A percentile compares a stretch with the other conserved stretches of the same genome.
Evolutionary conservation across 2,113 vertebrate species (phyloP).

Genomic region (Sapayoa aenigma): DNA sequence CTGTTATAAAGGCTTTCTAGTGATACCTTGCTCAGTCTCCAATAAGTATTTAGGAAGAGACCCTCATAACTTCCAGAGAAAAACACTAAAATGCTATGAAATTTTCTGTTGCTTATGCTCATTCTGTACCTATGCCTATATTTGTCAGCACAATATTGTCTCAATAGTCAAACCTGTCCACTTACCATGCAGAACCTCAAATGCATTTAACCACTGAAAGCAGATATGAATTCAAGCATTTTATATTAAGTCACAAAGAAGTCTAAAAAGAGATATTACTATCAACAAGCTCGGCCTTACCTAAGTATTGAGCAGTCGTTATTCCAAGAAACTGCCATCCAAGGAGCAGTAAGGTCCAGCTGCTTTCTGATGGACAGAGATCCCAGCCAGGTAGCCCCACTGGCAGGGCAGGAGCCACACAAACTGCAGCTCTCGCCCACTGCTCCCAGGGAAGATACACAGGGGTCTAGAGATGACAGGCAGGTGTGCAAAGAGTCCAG

Average conservation of each 20-base stretch:
- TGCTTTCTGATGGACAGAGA: background rate
- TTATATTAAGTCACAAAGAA: background rate
- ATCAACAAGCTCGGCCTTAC: background rate
- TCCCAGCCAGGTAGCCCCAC: background rate
- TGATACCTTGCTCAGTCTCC: background rate
- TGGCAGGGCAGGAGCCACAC: background rate
- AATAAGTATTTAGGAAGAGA: background rate
- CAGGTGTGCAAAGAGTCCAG: fast-evolving
- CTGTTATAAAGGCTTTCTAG: background rate
- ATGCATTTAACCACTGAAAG: background rate
- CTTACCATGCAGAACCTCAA: background rate
- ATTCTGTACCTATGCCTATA: background rate
- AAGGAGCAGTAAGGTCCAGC: background rate
- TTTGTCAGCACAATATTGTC: background rate
- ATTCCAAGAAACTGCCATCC: background rate
- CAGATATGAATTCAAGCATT: background rate
- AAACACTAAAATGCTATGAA: background rate
- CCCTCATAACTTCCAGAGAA: fast-evolving
- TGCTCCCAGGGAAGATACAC: fast-evolving
- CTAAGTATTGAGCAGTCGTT: background rate
- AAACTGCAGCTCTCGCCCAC: no score
- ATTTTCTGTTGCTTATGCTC: background rate
- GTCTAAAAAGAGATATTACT: fast-evolving
- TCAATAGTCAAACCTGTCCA: background rate
- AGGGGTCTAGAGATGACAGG: fast-evolving